phyloP scores from a whole-genome alignment of 2,113 vertebrate species.

The Steatornis caripensis region DNA sequence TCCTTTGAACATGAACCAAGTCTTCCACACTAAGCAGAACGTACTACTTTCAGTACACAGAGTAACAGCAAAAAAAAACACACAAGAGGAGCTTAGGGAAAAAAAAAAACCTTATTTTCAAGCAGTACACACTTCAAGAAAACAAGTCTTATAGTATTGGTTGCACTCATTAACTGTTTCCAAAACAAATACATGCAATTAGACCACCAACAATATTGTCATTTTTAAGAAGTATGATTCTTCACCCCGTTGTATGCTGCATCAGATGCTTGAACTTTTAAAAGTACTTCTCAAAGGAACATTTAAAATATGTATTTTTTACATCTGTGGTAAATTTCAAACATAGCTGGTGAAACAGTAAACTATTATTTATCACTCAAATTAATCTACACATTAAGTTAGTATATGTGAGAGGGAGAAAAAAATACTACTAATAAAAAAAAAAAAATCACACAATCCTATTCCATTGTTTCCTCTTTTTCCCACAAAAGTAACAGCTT shows the following conservation, averaged over 20 bases:
- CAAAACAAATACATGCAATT: neutral
- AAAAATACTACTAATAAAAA: too few relatives aligned
- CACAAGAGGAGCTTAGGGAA: neutral
- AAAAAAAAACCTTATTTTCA: neutral
- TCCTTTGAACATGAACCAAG: neutral
- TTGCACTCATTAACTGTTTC: neutral
- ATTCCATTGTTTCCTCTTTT: neutral
- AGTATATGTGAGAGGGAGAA: neutral
- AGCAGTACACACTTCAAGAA: neutral
- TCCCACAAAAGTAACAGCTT: neutral
- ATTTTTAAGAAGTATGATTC: neutral
- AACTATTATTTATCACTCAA: neutral
- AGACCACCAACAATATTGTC: neutral
- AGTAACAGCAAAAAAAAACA: neutral
- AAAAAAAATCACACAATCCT: neutral
- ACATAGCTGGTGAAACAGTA: neutral
- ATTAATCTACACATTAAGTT: neutral
- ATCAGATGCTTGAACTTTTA: neutral
- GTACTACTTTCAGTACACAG: neutral
- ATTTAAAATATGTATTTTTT: neutral
- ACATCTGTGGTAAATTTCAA: neutral
- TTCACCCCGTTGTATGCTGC: neutral
- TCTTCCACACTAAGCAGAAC: neutral
- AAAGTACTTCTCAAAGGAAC: neutral
- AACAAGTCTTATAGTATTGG: neutral